Conservation (phyloP, 1,140 invertebrate genomes). For the Yoshiicerus persimilis region DNA sequence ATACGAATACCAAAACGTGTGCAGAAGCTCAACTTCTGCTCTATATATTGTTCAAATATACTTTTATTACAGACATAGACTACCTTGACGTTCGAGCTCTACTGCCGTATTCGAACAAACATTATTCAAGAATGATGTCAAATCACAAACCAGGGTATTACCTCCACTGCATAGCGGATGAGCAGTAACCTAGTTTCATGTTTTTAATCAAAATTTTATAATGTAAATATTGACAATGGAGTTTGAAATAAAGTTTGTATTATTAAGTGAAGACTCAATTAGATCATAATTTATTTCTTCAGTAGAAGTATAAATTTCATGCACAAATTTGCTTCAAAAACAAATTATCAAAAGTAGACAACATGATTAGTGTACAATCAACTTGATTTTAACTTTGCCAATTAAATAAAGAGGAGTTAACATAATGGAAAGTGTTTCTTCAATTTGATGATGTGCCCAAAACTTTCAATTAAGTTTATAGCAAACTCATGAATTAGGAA, state of each 20-base stretch:
- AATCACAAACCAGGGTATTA: not conserved
- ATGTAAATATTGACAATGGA: not conserved
- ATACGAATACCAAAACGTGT: conserved; percentile 44
- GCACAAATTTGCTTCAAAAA: not conserved
- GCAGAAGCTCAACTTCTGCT: conserved; percentile 44
- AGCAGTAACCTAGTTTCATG: not conserved
- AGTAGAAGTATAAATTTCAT: not conserved
- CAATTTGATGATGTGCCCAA: too few species aligned
- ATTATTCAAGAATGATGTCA: conserved; percentile 34
- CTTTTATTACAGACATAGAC: not conserved
- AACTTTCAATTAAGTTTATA: too few species aligned
- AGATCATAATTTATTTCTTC: not conserved
- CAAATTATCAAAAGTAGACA: not conserved
- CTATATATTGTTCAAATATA: conserved; percentile 31
- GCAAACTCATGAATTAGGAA: not conserved
- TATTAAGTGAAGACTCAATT: not conserved
- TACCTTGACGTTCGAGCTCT: conserved; percentile 11
- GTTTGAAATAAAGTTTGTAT: too few species aligned
- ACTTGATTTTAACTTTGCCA: too few species aligned
- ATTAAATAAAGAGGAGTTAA: too few species aligned
- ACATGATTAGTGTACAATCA: too few species aligned
- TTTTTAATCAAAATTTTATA: not conserved
- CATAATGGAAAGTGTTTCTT: too few species aligned
- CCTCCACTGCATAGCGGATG: conserved; percentile 35
- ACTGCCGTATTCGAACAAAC: conserved; percentile 42